A percentile compares a stretch with the other conserved stretches of the same genome.
Conservation (phyloP, 2,888 invertebrate genomes). For the Athalia rosae region DNA sequence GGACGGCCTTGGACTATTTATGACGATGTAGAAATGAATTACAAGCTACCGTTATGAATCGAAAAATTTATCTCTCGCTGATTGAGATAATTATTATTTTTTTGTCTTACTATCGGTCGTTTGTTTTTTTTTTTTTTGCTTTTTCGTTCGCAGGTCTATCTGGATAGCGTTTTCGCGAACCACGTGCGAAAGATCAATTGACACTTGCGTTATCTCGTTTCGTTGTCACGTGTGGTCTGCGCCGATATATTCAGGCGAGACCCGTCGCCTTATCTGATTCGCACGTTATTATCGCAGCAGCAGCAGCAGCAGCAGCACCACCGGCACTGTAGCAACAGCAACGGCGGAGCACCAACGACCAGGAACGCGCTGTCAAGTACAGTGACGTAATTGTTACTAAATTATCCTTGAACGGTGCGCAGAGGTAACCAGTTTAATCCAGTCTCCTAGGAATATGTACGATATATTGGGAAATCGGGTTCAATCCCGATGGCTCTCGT, state of each 20-base stretch:
- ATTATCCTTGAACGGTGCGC: conserved; percentile 26
- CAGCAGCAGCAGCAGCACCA: no score
- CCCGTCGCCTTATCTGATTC: conserved; percentile 28
- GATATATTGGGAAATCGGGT: no score
- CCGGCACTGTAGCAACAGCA: no score
- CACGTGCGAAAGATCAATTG: conserved; percentile 32
- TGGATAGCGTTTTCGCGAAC: not conserved
- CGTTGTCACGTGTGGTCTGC: conserved; percentile 22
- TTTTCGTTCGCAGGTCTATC: not conserved
- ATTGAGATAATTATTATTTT: no score
- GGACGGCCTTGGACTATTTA: no score
- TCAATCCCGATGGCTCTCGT: no score
- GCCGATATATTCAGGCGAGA: conserved; percentile 23
- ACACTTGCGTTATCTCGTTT: conserved; percentile 29
- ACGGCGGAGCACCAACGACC: not conserved
- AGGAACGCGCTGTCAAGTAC: conserved; percentile 1
- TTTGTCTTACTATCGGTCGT: no score
- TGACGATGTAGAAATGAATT: no score
- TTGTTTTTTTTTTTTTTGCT: not conserved
- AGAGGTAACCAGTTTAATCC: not conserved
- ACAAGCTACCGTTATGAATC: no score
- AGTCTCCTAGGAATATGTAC: not conserved
- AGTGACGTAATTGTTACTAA: conserved; percentile 39
- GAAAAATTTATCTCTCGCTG: no score
- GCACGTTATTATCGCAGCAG: not conserved